Evolutionary conservation across 2,888 invertebrate species (phyloP), one percentile per base, ranked within the genome.

Genomic region (Acrobasis consociella): DNA sequence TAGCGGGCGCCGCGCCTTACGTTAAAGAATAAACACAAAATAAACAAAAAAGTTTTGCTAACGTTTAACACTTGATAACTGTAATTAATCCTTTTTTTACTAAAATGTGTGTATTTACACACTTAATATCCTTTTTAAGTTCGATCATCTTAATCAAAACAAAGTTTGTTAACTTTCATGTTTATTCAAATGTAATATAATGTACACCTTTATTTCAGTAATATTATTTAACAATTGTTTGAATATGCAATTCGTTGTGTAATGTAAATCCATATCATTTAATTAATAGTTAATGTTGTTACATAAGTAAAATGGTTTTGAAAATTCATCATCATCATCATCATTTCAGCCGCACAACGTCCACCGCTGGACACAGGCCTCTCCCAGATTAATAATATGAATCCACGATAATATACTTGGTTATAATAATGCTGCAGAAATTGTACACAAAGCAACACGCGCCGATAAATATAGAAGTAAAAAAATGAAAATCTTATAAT

Each of bases 1-100:
- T 58, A 74, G 63, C 64, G 68, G 37, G 67, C 51, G 46, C 46
- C 46, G 67, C 51, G 46, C 46, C 46, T 46, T 46, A 46, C n/a
- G n/a, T 7, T 46, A n/a, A 13, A n/a, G n/a, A 46, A 11, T 46
- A 46, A 46, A 46, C 46, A 46, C 46, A 46, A 46, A 46, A 46
- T 46, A n/a, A 46, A 46, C 22, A 22, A 22, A 22, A n/a, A 22
- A 22, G 22, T 22, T 22, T 22, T n/a, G n/a, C n/a, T n/a, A n/a
- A n/a, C n/a, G n/a, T n/a, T n/a, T 22, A 22, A 22, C 22, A 22
- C 22, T 22, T 22, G 3, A 22, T 22, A 31, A 31, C 31, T 31
- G 31, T 31, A 31, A 22, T 22, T 22, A 22, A 22, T 0, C 5
- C 2, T 7, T 5, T 31, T 31, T 8, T 31, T 31, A 31, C 7